phyloP scores from a whole-genome alignment of 1,140 invertebrate species.

The Lysiphlebus fabarum region DNA sequence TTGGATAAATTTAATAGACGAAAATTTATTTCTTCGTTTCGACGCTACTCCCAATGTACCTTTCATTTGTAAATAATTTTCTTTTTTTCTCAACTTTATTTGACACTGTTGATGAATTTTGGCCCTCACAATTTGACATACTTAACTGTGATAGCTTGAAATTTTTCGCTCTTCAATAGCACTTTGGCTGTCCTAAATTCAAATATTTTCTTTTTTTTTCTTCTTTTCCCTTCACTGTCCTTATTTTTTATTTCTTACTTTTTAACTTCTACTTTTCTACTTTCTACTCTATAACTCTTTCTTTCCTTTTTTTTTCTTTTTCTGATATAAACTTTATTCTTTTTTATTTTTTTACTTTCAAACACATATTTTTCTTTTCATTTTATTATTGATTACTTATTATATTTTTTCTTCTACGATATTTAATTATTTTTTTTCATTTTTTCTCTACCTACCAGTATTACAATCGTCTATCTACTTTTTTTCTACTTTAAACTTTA shows the following conservation, averaged over 20 bases:
- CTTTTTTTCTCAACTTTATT: neutral
- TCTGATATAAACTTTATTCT: neutral
- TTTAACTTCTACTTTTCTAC: neutral
- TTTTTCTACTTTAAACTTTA: neutral
- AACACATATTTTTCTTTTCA: neutral
- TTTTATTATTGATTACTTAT: constrained; percentile 4
- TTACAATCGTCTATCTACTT: constrained; percentile 30
- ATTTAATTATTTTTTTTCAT: constrained; percentile 16
- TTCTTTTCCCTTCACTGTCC: constrained; percentile 9
- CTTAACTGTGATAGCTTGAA: constrained; percentile 35
- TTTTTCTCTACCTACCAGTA: constrained; percentile 39
- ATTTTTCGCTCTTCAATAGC: neutral
- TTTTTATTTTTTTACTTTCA: constrained; percentile 7
- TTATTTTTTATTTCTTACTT: constrained; percentile 6
- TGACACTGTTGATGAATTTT: constrained; percentile 1
- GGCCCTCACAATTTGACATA: neutral
- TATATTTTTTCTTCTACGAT: constrained; percentile 2
- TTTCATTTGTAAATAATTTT: constrained; percentile 18
- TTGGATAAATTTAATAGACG: too few relatives aligned
- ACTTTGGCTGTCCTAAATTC: neutral
- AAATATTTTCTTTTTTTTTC: constrained; percentile 12
- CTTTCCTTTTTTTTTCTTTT: constrained; percentile 16
- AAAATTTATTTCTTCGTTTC: neutral
- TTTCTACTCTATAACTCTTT: constrained; percentile 5
- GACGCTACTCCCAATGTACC: constrained; percentile 25